Evolutionary conservation across 1,140 invertebrate genomes (phyloP), one percentile per base, ranked within the genome.

Genomic region (Heliconius eleuchia): DNA sequence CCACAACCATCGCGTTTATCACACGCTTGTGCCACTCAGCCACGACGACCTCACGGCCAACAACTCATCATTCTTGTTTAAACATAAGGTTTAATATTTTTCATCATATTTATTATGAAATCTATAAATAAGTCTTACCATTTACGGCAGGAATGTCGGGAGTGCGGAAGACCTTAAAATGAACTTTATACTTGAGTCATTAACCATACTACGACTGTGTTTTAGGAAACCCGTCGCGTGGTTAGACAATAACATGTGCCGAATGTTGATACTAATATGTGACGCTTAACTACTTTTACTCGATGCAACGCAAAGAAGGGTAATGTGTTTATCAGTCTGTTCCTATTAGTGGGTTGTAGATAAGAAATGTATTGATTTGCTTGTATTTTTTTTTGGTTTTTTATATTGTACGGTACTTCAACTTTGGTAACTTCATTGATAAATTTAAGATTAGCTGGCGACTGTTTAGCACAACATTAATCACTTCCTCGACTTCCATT

Each of bases 111-210:
- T 66, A 66, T 66, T 66, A 66, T 66, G 60, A 66, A 66, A 66
- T 27, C 60, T 66, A 66, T 66, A 66, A 66, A 66, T 66, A 66
- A 66, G 60, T 66, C 23, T 66, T 66, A 66, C 60, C 23, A 66
- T 30, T 66, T 66, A 66, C 60, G 27, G 60, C 27, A 66, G 60
- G 60, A 66, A 66, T 66, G 50, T 55, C 42, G 74, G 74, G 57
- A 66, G 60, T 76, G 74, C 74, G 74, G 74, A 76, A 76, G n/a
- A 66, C 16, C 57, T 66, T 18, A 66, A 66, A 42, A 70, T 76
- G 55, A 42, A 42, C 34, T 66, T 76, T 76, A 55, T 7, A 30
- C 27, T 76, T 76, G 74, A 76, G 57, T 76, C 74, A 76, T 42
- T n/a, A 6, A 66, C n/a, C 11, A 55, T 52, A 72, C 11, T 46